Conservation (phyloP, 2,797 vertebrate genomes). For the Hippocampus kuda region DNA sequence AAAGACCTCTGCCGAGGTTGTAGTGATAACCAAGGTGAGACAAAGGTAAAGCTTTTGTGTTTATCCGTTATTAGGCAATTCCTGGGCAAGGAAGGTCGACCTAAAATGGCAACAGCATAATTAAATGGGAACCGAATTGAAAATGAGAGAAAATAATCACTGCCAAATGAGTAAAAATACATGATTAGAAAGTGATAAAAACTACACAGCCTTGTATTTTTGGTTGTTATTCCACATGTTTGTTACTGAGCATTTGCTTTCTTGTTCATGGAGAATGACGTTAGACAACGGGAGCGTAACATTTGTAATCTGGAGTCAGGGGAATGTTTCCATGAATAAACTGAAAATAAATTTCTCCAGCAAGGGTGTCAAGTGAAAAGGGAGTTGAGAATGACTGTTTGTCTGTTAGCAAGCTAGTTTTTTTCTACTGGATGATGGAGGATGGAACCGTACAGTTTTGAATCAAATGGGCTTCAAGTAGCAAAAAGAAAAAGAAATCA, state of each 20-base stretch:
- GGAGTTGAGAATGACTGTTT: no score
- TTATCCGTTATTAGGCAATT: neutral
- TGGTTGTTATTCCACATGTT: no score
- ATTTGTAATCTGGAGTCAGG: no score
- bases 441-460: neutral
- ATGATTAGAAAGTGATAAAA: no score
- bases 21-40: neutral
- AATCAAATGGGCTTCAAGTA: neutral
- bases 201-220: no score
- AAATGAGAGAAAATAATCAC: neutral
- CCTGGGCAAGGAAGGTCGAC: neutral
- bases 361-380: no score
- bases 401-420: no score
- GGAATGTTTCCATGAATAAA: no score
- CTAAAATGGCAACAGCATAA: neutral
- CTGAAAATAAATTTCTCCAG: no score
- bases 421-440: no score
- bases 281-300: neutral
- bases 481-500: no score
- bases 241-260: neutral
- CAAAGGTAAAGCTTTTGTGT: neutral
- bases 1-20: neutral
- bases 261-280: neutral
- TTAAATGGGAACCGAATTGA: neutral
- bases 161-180: neutral